Percentiles rank a stretch among this genome's conserved stretches.
These are phyloP conservation scores for Lacerta agilis DNA, from an alignment of 2,797 vertebrate species.

Conservation along the genomic window DNA sequence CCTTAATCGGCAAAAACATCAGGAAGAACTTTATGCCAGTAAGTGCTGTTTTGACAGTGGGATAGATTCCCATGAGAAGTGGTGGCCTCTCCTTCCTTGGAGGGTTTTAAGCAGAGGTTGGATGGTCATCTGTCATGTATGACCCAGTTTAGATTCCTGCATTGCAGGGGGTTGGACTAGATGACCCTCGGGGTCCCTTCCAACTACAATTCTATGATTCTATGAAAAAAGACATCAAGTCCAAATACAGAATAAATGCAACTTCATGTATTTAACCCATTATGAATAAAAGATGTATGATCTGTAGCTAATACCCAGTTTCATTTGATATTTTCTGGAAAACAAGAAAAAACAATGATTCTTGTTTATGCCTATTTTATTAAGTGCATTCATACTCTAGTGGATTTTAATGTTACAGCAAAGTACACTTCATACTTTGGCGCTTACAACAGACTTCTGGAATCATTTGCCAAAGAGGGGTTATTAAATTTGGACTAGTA, in stretches of 20 bases:
- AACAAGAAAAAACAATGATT: conserved; percentile 35
- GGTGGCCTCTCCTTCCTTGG: too few species aligned
- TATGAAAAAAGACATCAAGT: not conserved
- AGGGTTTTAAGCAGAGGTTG: too few species aligned
- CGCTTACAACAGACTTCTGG: not conserved
- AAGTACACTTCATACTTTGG: conserved; percentile 1
- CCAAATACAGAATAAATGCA: conserved; percentile 8
- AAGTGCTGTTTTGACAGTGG: too few species aligned
- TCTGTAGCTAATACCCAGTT: conserved; percentile 55
- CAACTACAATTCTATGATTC: too few species aligned
- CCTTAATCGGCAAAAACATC: not conserved
- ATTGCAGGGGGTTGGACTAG: too few species aligned
- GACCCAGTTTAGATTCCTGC: too few species aligned
- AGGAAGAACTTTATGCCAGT: too few species aligned
- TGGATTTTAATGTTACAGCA: conserved; percentile 20
- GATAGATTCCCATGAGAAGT: too few species aligned
- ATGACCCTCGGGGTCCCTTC: too few species aligned
- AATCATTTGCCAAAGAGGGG: conserved; percentile 4
- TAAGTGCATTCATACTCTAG: conserved; percentile 30
- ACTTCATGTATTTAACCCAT: conserved; percentile 49
- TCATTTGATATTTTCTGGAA: conserved; percentile 61
- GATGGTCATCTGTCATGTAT: too few species aligned
- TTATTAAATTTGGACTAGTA: not conserved
- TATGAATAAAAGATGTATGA: conserved; percentile 62
- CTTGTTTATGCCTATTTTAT: conserved; percentile 20